Evolutionary conservation across 2,888 invertebrate species (phyloP).

Genomic region (Amphipoea lucens): DNA sequence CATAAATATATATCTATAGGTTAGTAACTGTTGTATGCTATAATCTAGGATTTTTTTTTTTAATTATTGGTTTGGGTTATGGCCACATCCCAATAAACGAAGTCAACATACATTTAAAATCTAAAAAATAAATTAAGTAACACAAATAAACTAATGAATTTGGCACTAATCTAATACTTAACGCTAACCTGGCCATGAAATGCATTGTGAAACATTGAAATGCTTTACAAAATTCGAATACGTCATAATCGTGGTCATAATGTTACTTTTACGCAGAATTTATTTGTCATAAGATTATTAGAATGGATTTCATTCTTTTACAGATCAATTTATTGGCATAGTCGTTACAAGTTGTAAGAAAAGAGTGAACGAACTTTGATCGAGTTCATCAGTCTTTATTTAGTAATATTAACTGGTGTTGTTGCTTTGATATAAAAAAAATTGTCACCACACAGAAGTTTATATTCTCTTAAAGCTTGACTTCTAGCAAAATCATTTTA

Average conservation of each 20-base stretch:
- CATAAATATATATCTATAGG: slow-evolving; percentile 12
- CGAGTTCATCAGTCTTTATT: neutral
- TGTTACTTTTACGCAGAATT: slow-evolving; percentile 27
- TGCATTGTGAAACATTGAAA: slow-evolving; percentile 71
- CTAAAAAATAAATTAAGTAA: slow-evolving; percentile 88
- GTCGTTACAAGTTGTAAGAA: neutral
- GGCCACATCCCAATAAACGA: slow-evolving; percentile 46
- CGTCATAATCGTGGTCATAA: slow-evolving; percentile 14
- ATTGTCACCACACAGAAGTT: neutral
- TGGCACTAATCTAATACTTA: slow-evolving; percentile 88
- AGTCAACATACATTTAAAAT: slow-evolving; percentile 45
- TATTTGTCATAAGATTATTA: slow-evolving; percentile 22
- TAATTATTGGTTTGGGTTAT: neutral
- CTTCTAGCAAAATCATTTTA: slow-evolving; percentile 26
- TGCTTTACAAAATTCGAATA: slow-evolving; percentile 59
- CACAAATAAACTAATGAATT: slow-evolving; percentile 80
- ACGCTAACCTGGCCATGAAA: slow-evolving; percentile 73
- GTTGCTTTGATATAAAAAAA: slow-evolving; percentile 1
- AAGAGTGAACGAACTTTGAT: neutral
- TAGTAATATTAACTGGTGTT: neutral
- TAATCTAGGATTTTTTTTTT: neutral
- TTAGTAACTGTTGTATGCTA: slow-evolving; percentile 8
- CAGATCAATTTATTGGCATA: slow-evolving; percentile 23
- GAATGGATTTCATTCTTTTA: slow-evolving; percentile 17
- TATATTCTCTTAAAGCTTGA: slow-evolving; percentile 5